A percentile compares a stretch with the other conserved stretches of the same genome.
These are phyloP conservation scores for Colletes gigas DNA, from an alignment of 1,140 invertebrate genomes.

Conservation along the genomic window DNA sequence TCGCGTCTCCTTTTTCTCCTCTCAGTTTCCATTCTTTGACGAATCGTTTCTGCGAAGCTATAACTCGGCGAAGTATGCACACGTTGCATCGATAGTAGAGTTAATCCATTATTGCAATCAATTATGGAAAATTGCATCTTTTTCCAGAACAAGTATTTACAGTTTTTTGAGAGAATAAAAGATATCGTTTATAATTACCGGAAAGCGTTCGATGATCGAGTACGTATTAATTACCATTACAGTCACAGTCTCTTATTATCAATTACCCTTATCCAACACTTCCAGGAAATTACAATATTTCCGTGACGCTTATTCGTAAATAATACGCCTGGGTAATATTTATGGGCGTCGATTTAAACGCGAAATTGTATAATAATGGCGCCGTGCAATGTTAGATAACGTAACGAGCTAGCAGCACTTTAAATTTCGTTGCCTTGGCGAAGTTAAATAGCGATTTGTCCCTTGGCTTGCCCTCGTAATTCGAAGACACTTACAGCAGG, in stretches of 20 bases:
- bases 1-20: neutral
- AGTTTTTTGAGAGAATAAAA: too few relatives aligned
- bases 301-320: neutral
- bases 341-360: neutral
- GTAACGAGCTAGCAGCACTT: too few relatives aligned
- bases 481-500: neutral
- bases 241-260: neutral
- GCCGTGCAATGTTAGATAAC: neutral
- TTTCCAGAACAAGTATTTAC: too few relatives aligned
- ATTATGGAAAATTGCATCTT: too few relatives aligned
- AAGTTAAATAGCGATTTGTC: neutral
- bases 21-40: neutral
- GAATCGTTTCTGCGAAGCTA: neutral
- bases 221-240: neutral
- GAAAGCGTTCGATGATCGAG: too few relatives aligned
- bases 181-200: too few relatives aligned
- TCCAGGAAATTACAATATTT: neutral
- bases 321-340: neutral
- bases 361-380: neutral
- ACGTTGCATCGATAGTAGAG: neutral
- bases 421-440: neutral
- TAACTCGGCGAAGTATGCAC: neutral
- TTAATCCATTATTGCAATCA: neutral
- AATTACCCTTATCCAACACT: neutral
- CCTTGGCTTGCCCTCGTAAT: neutral